Conservation (phyloP, 2,888 invertebrate genomes). For the Agrypnus murinus region DNA sequence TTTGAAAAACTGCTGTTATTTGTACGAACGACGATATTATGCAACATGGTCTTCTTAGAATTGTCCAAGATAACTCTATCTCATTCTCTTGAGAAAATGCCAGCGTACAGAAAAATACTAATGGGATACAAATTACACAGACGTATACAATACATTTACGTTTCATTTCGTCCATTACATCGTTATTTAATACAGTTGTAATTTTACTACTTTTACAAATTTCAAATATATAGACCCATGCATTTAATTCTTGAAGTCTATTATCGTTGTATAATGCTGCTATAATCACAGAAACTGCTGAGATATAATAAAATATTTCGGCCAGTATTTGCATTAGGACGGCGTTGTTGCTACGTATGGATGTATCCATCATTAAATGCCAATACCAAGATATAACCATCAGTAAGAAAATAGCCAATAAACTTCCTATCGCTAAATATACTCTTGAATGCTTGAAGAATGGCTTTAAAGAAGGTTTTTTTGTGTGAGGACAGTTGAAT, state of each 20-base stretch:
- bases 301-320: slow-evolving; percentile 44
- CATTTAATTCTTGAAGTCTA: slow-evolving; percentile 43
- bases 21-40: too few species aligned
- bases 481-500: slow-evolving; percentile 43
- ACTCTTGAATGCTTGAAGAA: slow-evolving; percentile 7
- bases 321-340: slow-evolving; percentile 39
- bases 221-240: slow-evolving; percentile 43
- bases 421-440: neutral
- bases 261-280: slow-evolving; percentile 25
- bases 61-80: slow-evolving; percentile 15
- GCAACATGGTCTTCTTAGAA: neutral
- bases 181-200: slow-evolving; percentile 28
- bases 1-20: too few species aligned
- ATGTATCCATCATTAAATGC: slow-evolving; percentile 8
- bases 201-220: neutral
- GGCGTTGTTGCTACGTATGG: neutral
- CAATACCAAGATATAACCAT: slow-evolving; percentile 30
- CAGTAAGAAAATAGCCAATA: slow-evolving; percentile 29
- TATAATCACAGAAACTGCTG: slow-evolving; percentile 33
- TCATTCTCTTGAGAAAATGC: slow-evolving; percentile 6
- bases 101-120: neutral
- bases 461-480: neutral
- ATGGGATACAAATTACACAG: too few species aligned
- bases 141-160: neutral
- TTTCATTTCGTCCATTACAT: slow-evolving; percentile 17